phyloP scores from a whole-genome alignment of 2,113 vertebrate genomes.

The Pachypanchax playfairii region DNA sequence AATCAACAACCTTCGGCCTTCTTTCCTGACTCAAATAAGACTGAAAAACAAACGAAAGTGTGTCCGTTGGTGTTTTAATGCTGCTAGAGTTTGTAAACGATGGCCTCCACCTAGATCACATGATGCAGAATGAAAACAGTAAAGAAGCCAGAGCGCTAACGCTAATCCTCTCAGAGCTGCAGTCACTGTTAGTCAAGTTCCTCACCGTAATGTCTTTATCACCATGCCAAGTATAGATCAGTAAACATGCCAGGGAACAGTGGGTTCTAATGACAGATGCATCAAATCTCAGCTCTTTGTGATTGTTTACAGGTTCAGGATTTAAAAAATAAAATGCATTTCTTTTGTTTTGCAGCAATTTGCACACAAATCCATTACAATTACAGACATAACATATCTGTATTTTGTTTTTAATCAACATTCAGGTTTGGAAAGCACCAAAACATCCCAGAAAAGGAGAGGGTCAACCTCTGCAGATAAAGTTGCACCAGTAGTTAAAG shows the following conservation, averaged over 20 bases:
- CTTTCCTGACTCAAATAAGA: constrained; percentile 22
- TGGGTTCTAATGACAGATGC: constrained; percentile 26
- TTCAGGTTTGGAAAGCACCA: neutral
- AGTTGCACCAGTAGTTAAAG: constrained; percentile 32
- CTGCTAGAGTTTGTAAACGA: neutral
- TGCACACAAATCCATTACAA: too few relatives aligned
- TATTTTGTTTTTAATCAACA: neutral
- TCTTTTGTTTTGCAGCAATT: too few relatives aligned
- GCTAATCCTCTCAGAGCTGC: constrained; percentile 39
- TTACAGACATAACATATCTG: neutral
- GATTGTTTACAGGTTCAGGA: constrained; percentile 6
- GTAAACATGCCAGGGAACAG: constrained; percentile 28
- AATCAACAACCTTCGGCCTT: constrained; percentile 7
- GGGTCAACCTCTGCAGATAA: constrained; percentile 39
- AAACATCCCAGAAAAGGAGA: constrained; percentile 46
- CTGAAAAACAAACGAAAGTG: constrained; percentile 5
- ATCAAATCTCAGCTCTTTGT: neutral
- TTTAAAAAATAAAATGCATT: too few relatives aligned
- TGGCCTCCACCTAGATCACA: neutral
- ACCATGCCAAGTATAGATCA: constrained; percentile 22
- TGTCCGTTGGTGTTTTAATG: constrained; percentile 1
- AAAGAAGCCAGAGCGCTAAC: constrained; percentile 26
- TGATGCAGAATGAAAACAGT: constrained; percentile 1
- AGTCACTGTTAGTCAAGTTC: constrained; percentile 28
- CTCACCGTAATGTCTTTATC: constrained; percentile 38